Base-by-base conservation (phyloP, 2,888 invertebrate genomes). In the Caenorhabditis sp. region DNA sequence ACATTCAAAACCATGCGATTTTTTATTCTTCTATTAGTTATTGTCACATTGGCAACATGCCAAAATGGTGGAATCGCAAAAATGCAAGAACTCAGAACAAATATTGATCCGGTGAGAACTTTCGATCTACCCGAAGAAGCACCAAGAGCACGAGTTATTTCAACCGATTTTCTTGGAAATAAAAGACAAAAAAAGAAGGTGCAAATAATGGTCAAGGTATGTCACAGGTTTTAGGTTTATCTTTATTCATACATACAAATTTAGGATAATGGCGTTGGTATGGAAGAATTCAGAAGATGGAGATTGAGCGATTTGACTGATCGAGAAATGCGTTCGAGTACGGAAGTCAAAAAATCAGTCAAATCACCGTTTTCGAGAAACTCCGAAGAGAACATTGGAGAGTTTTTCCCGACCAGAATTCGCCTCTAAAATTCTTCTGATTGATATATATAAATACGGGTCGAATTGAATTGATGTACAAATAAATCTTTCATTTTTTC, bases 81-180 rank as follows among this genome's bases (percentile, higher is more conserved):
- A 58, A 67, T 71, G 71, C 43, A 60, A 24, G 71, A 66, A 27
- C 19, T 71, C 31, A 4, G 36, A 19, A 58, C 57, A 2, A 36
- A 58, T 36, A 36, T 58, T 2, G 36, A 74, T 54, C 69, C 74
- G 19, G 54, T 74, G n/a, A n/a, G 66, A 51, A 69, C 58, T 14
- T 74, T 74, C 21, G 74, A 74, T 66, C 61, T 69, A 14, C 74
- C 74, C 14, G 69, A 66, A 51, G 69, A 66, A 12, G 74, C 74
- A n/a, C 74, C 74, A 24, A 36, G 74, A 62, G 74, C 74, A 0
- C 23, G 69, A 31, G 66, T 69, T 10, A 72, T 72, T 37, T 65
- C 69, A 0, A 62, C 61, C 1, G 66, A 62, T 53, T 73, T 73
- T 19, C 54, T 73, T 53, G 58, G 26, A 8, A 54, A 49, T 23